These are phyloP conservation scores for Molossus molossus DNA, from an alignment of 2,797 vertebrate species.

Conservation along the genomic window DNA sequence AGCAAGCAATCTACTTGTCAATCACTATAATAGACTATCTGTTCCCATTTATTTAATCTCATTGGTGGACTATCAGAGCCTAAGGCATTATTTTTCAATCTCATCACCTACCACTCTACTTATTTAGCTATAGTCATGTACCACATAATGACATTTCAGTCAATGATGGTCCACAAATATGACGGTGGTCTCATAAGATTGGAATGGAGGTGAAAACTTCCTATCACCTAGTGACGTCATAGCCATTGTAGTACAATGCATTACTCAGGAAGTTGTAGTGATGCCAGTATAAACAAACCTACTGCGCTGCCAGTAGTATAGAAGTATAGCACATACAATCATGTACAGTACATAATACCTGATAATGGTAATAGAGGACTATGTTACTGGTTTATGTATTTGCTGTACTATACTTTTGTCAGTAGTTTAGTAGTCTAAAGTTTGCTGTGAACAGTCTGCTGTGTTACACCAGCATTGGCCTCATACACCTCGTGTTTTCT, in stretches of 20 bases:
- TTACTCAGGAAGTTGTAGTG: neutral
- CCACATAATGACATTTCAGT: neutral
- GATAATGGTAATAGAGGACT: neutral
- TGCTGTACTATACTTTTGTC: neutral
- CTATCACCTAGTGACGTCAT: neutral
- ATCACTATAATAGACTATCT: neutral
- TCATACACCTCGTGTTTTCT: neutral
- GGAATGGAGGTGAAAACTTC: neutral
- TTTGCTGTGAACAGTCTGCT: neutral
- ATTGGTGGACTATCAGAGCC: neutral
- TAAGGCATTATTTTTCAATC: neutral
- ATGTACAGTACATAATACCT: neutral
- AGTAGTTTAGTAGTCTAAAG: neutral
- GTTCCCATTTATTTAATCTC: slow-evolving; percentile 22
- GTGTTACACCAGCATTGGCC: neutral
- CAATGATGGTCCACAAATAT: neutral
- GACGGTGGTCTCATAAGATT: neutral
- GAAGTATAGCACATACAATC: neutral
- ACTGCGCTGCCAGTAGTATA: neutral
- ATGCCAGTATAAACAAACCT: neutral
- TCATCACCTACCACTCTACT: neutral
- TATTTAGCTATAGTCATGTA: slow-evolving; percentile 12
- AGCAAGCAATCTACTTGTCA: neutral
- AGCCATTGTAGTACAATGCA: neutral
- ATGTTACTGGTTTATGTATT: neutral